These are phyloP conservation scores for Aurelia sp. DNA, from an alignment of 30 jellyfish, hydroid and myxozoan species.

Conservation along the genomic window DNA sequence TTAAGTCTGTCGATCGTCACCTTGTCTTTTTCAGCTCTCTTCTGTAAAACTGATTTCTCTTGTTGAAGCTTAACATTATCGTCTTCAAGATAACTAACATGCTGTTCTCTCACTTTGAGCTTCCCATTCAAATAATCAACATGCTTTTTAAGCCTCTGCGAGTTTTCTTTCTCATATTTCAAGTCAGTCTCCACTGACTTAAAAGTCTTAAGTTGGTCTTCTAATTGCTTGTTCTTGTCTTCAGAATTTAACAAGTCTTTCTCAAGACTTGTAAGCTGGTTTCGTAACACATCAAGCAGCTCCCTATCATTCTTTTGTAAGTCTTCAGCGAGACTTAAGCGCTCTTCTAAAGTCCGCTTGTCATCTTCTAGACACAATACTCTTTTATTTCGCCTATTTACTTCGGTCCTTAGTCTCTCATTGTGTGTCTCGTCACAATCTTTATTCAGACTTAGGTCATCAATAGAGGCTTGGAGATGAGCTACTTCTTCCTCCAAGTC, in stretches of 20 bases:
- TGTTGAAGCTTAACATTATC: slow-evolving; percentile 92
- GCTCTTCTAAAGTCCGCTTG: slow-evolving; percentile 78
- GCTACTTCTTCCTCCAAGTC: slow-evolving; percentile 80
- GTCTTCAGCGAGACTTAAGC: slow-evolving; percentile 89
- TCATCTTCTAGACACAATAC: slow-evolving; percentile 81
- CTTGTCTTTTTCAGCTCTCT: slow-evolving; percentile 49
- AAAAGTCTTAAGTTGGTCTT: slow-evolving; percentile 56
- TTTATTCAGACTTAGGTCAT: slow-evolving; percentile 39
- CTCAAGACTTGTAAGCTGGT: slow-evolving; percentile 72
- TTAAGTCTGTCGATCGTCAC: slow-evolving; percentile 54
- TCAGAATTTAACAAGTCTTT: slow-evolving; percentile 63
- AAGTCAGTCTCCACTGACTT: slow-evolving; percentile 53
- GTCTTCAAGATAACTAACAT: slow-evolving; percentile 92
- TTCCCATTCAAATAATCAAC: slow-evolving; percentile 79
- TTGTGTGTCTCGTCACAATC: slow-evolving; percentile 56
- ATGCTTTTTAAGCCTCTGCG: slow-evolving; percentile 58
- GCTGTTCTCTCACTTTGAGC: slow-evolving; percentile 83
- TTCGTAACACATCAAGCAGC: slow-evolving; percentile 76
- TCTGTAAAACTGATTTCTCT: slow-evolving; percentile 74
- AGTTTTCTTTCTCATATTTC: slow-evolving; percentile 72
- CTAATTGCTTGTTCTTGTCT: slow-evolving; percentile 69
- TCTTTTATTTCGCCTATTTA: slow-evolving; percentile 66
- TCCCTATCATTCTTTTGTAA: slow-evolving; percentile 89
- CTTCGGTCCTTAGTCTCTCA: slow-evolving; percentile 58
- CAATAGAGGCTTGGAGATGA: slow-evolving; percentile 60